Evolutionary conservation across 2,797 vertebrate genomes (phyloP).

Genomic region (Lateolabrax maculatus): DNA sequence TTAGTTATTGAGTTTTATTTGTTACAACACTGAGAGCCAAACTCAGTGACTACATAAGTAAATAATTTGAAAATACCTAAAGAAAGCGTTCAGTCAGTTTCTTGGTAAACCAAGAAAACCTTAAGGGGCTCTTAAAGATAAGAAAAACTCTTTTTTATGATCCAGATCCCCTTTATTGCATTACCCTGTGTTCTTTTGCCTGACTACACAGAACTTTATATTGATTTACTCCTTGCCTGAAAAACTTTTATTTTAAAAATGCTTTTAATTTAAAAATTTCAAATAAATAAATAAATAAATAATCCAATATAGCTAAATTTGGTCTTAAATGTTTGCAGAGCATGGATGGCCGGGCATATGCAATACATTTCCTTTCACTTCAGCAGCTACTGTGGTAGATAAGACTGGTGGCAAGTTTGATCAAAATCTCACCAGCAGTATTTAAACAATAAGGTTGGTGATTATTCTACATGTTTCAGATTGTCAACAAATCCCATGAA

Average conservation of each 20-base stretch:
- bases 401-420: background rate
- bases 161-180: background rate
- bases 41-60: too few species aligned
- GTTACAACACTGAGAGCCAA: too few species aligned
- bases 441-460: background rate
- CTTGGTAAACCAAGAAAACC: too few species aligned
- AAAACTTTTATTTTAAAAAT: background rate
- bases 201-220: background rate
- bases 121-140: background rate
- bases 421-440: background rate
- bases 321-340: background rate
- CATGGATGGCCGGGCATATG: background rate
- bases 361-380: background rate
- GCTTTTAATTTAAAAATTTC: background rate
- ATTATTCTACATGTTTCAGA: background rate
- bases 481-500: background rate
- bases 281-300: background rate
- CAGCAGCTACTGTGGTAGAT: background rate
- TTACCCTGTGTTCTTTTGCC: background rate
- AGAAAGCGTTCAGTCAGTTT: background rate
- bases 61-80: background rate
- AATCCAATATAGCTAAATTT: background rate
- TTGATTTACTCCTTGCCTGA: background rate
- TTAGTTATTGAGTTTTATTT: too few species aligned
- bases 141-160: background rate